Conservation (phyloP, 2,113 vertebrate species). For the Indri indri region DNA sequence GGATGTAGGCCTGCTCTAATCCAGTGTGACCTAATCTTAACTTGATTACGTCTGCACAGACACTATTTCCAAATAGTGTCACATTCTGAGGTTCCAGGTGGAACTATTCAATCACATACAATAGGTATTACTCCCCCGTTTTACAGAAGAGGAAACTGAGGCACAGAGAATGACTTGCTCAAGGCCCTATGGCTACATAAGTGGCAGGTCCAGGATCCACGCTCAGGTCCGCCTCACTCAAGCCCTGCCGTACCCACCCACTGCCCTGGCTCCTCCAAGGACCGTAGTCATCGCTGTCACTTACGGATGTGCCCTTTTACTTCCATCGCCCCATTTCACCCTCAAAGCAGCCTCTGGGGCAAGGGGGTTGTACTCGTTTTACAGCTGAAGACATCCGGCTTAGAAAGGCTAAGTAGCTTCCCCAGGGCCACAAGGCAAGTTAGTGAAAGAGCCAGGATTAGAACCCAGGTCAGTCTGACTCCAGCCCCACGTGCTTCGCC, state of each 20-base stretch:
- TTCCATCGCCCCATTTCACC: background rate
- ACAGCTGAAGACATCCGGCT: background rate
- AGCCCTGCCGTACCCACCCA: background rate
- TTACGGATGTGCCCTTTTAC: fast-evolving
- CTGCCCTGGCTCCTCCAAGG: background rate
- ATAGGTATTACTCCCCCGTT: fast-evolving
- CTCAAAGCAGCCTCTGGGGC: background rate
- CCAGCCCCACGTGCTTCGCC: fast-evolving
- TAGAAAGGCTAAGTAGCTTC: background rate
- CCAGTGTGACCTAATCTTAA: background rate
- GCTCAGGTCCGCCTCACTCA: background rate
- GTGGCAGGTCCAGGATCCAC: background rate
- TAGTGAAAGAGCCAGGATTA: background rate
- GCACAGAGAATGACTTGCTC: background rate
- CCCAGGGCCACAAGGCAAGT: background rate
- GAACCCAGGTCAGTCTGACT: fast-evolving
- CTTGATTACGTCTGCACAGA: background rate
- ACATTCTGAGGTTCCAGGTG: background rate
- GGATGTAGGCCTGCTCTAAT: background rate
- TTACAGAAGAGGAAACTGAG: background rate
- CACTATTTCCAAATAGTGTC: background rate
- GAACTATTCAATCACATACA: background rate
- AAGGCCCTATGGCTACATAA: fast-evolving
- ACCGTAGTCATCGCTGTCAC: fast-evolving
- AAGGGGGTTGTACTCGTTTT: fast-evolving